Base-by-base conservation (phyloP, 2,113 vertebrate genomes). In the Alouatta palliata region DNA sequence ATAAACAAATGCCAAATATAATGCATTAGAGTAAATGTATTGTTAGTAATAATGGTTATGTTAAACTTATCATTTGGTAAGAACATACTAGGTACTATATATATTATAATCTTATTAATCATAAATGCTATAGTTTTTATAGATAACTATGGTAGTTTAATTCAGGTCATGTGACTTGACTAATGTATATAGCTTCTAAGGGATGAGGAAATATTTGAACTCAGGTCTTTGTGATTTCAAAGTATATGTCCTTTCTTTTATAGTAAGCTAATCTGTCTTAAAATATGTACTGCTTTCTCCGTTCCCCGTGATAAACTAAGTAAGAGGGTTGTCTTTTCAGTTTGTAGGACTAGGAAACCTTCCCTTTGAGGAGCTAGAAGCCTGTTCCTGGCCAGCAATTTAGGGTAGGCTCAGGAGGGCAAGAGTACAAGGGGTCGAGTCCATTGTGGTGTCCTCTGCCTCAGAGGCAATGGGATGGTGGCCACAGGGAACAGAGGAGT, bases 91-190 rank as follows among this genome's bases (percentile, higher is more conserved):
- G 21, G 45, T 90, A 75, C 64, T 71, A n/a, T 73, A 27, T 76
- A 25, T 88, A 79, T 94, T 90, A 79, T 80, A 84, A 79, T 94
- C 75, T 94, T 91, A 73, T 43, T 66, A 81, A 89, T 87, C 30
- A 93, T 54, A 93, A 83, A 73, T 23, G 5, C 45, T 30, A 9
- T 70, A 64, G 35, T 70, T 87, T 92, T 97, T 92, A 73, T 6
- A 94, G n/a, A 85, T 90, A 91, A 93, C 73, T 90, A 25, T 94
- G 47, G 56, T 87, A 90, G 35, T 89, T 94, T 94, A 97, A 90
- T 92, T 97, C 25, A 80, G 43, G 45, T 87, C 10, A 47, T 84
- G 35, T 94, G 81, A 95, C 17, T 87, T 90, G 66, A 30, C 84
- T 32, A 85, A 14, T 70, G 11, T 77, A 25, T 47, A 58, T 79